These are phyloP conservation scores for Nasonia longicornis DNA, from an alignment of 1,140 invertebrate genomes.

Conservation along the genomic window DNA sequence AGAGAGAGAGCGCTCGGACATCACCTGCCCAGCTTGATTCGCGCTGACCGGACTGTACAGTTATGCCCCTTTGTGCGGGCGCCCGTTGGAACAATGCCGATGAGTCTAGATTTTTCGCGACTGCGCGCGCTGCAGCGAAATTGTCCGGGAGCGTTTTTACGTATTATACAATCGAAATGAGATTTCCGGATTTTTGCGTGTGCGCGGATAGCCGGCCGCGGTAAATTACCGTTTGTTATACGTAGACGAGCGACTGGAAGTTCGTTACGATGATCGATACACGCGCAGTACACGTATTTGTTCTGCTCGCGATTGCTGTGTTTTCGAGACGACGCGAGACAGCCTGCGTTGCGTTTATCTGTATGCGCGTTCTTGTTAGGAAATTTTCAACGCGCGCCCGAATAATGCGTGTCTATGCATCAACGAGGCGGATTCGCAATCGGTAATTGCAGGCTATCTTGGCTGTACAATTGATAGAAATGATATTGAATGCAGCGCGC, in stretches of 20 bases:
- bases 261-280: not conserved
- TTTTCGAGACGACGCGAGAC: not conserved
- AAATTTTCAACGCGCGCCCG: not conserved
- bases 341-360: not conserved
- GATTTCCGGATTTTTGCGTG: conserved; percentile 19
- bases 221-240: conserved; percentile 38
- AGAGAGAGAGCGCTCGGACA: conserved; percentile 28
- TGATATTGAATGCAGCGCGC: conserved; percentile 23
- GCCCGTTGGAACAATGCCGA: conserved; percentile 44
- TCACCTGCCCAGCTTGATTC: conserved; percentile 53
- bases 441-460: conserved; percentile 39
- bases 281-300: not conserved
- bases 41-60: conserved; percentile 39
- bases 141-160: conserved; percentile 43
- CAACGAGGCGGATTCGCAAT: conserved; percentile 8
- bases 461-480: conserved; percentile 40
- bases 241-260: not conserved
- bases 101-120: conserved; percentile 20
- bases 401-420: not conserved
- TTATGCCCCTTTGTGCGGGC: conserved; percentile 45
- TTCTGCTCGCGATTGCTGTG: conserved; percentile 22
- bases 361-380: not conserved
- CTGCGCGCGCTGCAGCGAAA: not conserved
- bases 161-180: conserved; percentile 34
- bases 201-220: not conserved